Percentiles rank a stretch among this genome's conserved stretches.
phyloP scores from a whole-genome alignment of 1,140 invertebrate genomes.

The Elysia chlorotica region DNA sequence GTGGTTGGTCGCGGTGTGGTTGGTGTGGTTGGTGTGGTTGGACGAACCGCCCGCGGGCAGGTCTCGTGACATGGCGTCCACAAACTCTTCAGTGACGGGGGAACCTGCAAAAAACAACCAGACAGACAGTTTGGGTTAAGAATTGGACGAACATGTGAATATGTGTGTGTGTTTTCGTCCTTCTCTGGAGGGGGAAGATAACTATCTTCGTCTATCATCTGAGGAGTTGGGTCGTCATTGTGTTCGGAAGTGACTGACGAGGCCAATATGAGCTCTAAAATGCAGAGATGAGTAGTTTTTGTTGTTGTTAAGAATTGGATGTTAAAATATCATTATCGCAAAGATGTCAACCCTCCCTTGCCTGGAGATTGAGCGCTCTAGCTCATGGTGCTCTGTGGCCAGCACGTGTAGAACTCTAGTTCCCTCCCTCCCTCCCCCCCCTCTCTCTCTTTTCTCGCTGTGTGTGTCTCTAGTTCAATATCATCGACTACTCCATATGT shows the following conservation, averaged over 20 bases:
- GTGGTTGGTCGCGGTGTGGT: background rate
- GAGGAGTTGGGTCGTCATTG: background rate
- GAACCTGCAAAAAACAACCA: background rate
- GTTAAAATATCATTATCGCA: background rate
- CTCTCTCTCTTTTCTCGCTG: background rate
- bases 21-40: background rate
- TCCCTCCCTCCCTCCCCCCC: constrained; percentile 67
- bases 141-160: background rate
- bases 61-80: background rate
- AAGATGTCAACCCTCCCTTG: background rate
- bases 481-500: too few species aligned
- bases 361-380: constrained; percentile 67
- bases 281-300: background rate
- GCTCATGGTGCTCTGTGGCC: constrained; percentile 72
- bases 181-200: background rate
- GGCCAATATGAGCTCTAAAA: background rate
- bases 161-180: background rate
- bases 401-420: constrained; percentile 71
- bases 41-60: background rate
- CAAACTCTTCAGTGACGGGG: background rate
- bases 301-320: background rate
- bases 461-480: background rate
- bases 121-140: background rate
- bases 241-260: background rate
- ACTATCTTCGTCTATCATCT: too few species aligned